A percentile compares a stretch with the other conserved stretches of the same genome.
Conservation (phyloP, 1,140 invertebrate genomes). For the Metaphire vulgaris region DNA sequence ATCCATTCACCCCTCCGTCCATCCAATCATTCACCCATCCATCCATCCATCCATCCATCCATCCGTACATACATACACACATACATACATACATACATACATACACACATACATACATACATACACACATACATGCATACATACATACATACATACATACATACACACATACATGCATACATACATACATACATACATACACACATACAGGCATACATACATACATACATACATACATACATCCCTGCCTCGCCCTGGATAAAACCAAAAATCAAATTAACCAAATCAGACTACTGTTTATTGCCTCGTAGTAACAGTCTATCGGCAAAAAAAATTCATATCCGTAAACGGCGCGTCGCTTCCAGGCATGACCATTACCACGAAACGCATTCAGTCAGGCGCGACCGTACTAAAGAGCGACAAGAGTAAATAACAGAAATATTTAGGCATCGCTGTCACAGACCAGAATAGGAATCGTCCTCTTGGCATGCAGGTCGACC, state of each 20-base stretch:
- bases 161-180: not conserved
- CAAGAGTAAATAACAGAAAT: not conserved
- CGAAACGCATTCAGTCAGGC: not conserved
- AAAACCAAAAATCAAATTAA: not conserved
- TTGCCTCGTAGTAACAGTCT: not conserved
- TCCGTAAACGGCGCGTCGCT: not conserved
- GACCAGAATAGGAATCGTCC: not conserved
- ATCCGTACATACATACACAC: not conserved
- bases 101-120: not conserved
- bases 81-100: not conserved
- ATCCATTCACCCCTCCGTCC: too few relatives aligned
- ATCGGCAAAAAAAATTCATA: not conserved
- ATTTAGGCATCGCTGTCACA: not conserved
- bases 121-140: not conserved
- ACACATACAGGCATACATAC: not conserved
- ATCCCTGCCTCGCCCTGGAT: not conserved
- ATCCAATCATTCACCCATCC: too few relatives aligned
- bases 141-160: not conserved
- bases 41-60: too few relatives aligned
- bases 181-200: not conserved
- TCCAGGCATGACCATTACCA: not conserved
- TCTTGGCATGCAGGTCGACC: not conserved
- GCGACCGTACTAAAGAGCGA: not conserved
- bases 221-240: not conserved
- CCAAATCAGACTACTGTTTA: not conserved